Evolutionary conservation across 2,888 invertebrate genomes (phyloP), one percentile per base, ranked within the genome.

Genomic region (Oligia latruncula): DNA sequence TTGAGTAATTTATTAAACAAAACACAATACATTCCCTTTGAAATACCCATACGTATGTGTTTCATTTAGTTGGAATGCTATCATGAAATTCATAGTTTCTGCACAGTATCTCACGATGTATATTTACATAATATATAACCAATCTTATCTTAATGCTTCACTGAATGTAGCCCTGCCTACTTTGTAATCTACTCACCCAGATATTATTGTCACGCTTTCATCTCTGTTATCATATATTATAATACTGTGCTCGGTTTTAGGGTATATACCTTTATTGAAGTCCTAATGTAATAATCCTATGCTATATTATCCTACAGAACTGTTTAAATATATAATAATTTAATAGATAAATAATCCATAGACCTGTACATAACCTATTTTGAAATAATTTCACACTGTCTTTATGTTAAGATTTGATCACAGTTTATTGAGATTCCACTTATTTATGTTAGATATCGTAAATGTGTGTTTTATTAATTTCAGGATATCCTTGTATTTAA

Each of bases 401-500:
- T 74, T 73, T 68, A 78, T 68, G 49, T 71, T 83, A 29, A 58
- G 55, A 78, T 66, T 74, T 84, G 66, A 76, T 84, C 70, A 84
- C 77, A 79, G 79, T 77, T 79, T 78, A 72, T 87, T 79, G 73
- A 80, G 75, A 87, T 87, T 81, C 52, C 64, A 43, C 23, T 65
- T 81, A 81, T 83, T 68, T 84, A 67, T 71, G 52, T 84, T 78
- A 75, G 65, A 35, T 65, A 46, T 64, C 72, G 75, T 80, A 78
- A 77, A 87, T 85, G 82, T 87, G 87, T 87, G 87, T 82, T 82
- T 60, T 71, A 58, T 66, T 83, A 55, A 71, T 71, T 65, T 71
- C 71, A 64, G 13, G 35, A 72, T 20, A 40, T 74, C 52, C 20
- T 81, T 49, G 52, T 86, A 70, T 71, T 71, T 66, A 62, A 62